These are phyloP conservation scores for Sarcoramphus papa DNA, from an alignment of 2,797 vertebrate genomes.

Conservation along the genomic window DNA sequence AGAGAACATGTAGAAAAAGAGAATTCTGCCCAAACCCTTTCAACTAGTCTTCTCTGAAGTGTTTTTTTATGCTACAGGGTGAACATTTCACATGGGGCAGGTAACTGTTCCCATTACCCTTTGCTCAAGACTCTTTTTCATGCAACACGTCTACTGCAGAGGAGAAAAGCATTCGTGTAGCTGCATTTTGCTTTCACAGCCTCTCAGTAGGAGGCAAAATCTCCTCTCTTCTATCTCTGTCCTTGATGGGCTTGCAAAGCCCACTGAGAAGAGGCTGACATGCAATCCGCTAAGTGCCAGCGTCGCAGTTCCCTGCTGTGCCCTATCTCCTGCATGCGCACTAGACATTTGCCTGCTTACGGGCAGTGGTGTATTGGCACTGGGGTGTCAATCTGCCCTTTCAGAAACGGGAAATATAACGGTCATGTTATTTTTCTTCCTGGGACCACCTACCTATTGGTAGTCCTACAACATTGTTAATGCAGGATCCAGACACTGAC, in stretches of 20 bases:
- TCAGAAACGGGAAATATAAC: background rate
- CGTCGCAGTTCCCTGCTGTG: background rate
- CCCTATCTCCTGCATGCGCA: background rate
- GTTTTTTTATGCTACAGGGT: background rate
- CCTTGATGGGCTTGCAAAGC: slow-evolving; percentile 14
- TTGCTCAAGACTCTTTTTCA: background rate
- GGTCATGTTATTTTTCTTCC: background rate
- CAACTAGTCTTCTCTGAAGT: background rate
- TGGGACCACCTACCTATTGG: background rate
- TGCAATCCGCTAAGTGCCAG: background rate
- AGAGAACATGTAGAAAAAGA: background rate
- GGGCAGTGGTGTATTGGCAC: background rate
- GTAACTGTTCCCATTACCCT: background rate
- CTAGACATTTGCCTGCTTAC: background rate
- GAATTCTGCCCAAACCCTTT: background rate
- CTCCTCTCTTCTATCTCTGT: background rate
- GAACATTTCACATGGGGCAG: background rate
- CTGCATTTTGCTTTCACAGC: background rate
- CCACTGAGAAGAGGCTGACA: background rate
- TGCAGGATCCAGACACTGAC: background rate
- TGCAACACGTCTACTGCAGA: background rate
- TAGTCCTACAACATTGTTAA: background rate
- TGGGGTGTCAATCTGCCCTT: background rate
- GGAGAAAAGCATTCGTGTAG: background rate
- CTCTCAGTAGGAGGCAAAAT: background rate